Conservation (phyloP, 2,888 invertebrate species). For the Eupithecia pulchellata region DNA sequence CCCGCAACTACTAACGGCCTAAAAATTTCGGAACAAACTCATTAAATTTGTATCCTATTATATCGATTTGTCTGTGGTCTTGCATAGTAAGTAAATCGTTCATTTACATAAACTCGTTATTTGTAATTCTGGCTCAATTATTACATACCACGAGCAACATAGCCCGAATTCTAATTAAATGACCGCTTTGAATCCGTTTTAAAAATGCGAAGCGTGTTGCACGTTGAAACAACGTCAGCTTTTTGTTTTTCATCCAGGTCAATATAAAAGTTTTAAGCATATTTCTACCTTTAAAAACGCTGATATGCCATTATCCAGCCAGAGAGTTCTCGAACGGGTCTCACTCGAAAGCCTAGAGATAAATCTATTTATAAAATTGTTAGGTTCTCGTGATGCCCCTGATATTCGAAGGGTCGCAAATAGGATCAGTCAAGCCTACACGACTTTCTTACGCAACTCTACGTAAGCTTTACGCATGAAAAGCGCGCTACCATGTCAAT, state of each 20-base stretch:
- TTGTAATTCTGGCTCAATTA: conserved; percentile 23
- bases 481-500: conserved; percentile 2
- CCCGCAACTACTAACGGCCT: conserved; percentile 2
- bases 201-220: conserved; percentile 26
- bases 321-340: conserved; percentile 33
- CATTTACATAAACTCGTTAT: conserved; percentile 31
- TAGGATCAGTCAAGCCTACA: conserved; percentile 35
- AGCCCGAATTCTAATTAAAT: conserved; percentile 23
- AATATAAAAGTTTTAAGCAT: conserved; percentile 3
- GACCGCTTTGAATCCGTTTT: not conserved
- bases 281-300: conserved; percentile 18
- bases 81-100: conserved; percentile 29
- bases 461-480: conserved; percentile 6
- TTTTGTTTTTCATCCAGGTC: conserved; percentile 17
- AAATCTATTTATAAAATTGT: conserved; percentile 37
- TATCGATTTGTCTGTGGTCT: conserved; percentile 24
- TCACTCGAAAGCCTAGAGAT: conserved; percentile 32
- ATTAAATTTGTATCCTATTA: conserved; percentile 35
- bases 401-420: conserved; percentile 47
- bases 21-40: conserved; percentile 24
- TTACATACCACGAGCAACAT: conserved; percentile 10
- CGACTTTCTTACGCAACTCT: not conserved
- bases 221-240: conserved; percentile 12
- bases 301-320: conserved; percentile 25
- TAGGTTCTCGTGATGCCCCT: conserved; percentile 36